Base-by-base conservation (phyloP, 2,888 invertebrate species). In the Salpingus planirostris region DNA sequence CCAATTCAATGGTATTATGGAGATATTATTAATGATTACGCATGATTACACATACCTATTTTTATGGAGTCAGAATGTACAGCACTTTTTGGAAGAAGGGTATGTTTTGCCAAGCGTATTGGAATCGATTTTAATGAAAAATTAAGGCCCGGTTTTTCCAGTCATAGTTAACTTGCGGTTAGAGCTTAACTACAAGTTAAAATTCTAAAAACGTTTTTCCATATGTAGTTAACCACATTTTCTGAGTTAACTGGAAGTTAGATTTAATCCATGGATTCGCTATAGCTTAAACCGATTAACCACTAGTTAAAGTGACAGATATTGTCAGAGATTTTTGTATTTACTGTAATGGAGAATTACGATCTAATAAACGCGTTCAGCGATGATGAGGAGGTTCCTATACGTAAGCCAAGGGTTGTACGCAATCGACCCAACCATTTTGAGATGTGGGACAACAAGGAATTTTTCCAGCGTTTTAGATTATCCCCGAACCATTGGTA, bases 281-380 rank as follows among this genome's bases (percentile, higher is more conserved):
- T 18, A 18, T 6, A 8, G 18, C 8, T 18, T 7, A 18, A 6
- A 18, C 8, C 6, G 18, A 8, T 6, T 18, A 7, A 7, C 6
- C 18, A 7, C 8, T 18, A 18, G 6, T 18, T 7, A 7, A 6
- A 7, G 8, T 18, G 18, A 7, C 6, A 7, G 8, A 18, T 8
- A 6, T 18, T 7, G 18, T 8, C 18, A 7, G 8, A 18, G 6
- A 18, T 8, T 7, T 18, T 6, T 7, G 4, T 5, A n/a, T 25
- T 25, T 5, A n/a, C n/a, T 21, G 21, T 14, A 23, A 23, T 11
- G 23, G 21, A 12, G 13, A n/a, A n/a, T n/a, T n/a, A n/a, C n/a
- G n/a, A n/a, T n/a, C n/a, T n/a, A n/a, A n/a, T 23, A 10, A 29
- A 29, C 15, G 29, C 29, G 10, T 29, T 11, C 11, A 29, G 23